phyloP scores from a whole-genome alignment of 2,113 vertebrate genomes.

The Sturnus vulgaris region DNA sequence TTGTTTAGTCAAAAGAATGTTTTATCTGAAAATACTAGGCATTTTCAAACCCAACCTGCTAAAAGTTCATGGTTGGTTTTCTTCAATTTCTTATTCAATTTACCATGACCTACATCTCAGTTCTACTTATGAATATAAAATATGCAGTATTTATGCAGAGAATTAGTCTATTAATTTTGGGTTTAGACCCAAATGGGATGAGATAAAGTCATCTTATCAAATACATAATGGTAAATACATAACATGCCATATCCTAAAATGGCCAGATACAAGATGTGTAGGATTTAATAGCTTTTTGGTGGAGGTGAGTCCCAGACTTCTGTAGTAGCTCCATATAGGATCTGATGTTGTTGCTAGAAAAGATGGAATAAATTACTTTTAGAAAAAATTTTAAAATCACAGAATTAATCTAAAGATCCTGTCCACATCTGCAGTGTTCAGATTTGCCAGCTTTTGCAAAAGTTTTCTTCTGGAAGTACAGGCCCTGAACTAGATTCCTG shows the following conservation, averaged over 20 bases:
- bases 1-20: neutral
- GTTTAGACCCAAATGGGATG: neutral
- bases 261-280: fast-evolving
- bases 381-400: neutral
- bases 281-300: slow-evolving; percentile 1
- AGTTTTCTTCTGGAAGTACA: neutral
- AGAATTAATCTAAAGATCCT: neutral
- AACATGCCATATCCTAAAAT: neutral
- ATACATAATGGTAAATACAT: neutral
- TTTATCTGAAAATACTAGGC: neutral
- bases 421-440: neutral
- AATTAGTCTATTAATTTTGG: neutral
- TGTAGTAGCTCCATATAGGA: slow-evolving; percentile 16
- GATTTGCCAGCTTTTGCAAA: neutral
- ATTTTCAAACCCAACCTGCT: neutral
- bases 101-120: neutral
- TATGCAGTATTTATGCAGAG: neutral
- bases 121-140: neutral
- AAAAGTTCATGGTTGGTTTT: neutral
- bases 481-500: neutral
- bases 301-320: neutral
- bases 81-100: neutral
- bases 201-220: neutral
- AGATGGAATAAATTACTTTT: slow-evolving; percentile 7
- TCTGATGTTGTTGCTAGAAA: slow-evolving; percentile 4